These are phyloP conservation scores for Silvanus unidentatus DNA, from an alignment of 2,888 invertebrate genomes.

Conservation along the genomic window DNA sequence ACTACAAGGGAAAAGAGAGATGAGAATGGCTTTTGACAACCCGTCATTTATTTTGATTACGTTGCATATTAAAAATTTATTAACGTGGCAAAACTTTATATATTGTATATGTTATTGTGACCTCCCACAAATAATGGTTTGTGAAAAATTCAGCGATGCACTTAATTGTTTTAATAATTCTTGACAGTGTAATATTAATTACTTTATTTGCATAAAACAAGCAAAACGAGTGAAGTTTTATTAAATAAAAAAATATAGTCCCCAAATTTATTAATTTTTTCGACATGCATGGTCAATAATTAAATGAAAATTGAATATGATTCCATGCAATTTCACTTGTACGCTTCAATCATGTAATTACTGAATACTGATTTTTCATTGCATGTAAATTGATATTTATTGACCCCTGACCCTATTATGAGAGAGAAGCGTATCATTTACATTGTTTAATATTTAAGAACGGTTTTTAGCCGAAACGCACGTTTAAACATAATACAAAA, in stretches of 20 bases:
- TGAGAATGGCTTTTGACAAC: conserved; percentile 32
- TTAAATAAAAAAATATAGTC: neutral
- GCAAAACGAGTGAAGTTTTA: neutral
- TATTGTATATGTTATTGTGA: conserved; percentile 5
- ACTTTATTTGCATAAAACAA: conserved; percentile 1
- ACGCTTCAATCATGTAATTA: too few relatives aligned
- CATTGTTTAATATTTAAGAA: neutral
- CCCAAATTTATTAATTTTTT: too few relatives aligned
- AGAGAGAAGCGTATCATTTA: too few relatives aligned
- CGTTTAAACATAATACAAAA: too few relatives aligned
- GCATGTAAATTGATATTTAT: neutral
- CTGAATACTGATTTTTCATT: neutral
- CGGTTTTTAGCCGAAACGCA: conserved; percentile 8
- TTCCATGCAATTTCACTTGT: too few relatives aligned
- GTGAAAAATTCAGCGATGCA: neutral
- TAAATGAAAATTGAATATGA: too few relatives aligned
- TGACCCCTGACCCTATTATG: too few relatives aligned
- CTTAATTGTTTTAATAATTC: neutral
- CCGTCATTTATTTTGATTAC: conserved; percentile 41
- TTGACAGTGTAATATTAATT: neutral
- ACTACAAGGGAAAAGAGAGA: conserved; percentile 16
- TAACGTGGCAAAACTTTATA: conserved; percentile 23
- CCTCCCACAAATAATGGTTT: conserved; percentile 16
- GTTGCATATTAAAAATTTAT: conserved; percentile 37
- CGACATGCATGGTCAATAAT: too few relatives aligned